Percentiles rank a stretch among this genome's conserved stretches.
These are phyloP conservation scores for Drosophila cognata DNA, from an alignment of 2,888 invertebrate genomes.

Conservation along the genomic window DNA sequence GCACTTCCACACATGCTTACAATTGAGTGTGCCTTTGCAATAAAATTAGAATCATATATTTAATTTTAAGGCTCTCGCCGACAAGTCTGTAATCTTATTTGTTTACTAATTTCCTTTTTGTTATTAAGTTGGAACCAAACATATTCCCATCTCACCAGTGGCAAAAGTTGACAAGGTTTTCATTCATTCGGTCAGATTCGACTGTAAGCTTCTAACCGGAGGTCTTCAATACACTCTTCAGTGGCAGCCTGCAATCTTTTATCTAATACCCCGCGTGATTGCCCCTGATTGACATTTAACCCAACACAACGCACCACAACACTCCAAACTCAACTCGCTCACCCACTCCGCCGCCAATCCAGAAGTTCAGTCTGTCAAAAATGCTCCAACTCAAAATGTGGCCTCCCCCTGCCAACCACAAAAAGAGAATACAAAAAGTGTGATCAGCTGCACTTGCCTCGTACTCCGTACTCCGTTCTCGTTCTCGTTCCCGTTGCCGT, in stretches of 20 bases:
- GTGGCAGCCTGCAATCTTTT: neutral
- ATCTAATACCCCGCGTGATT: slow-evolving; percentile 27
- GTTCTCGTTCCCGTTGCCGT: slow-evolving; percentile 9
- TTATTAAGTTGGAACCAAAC: neutral
- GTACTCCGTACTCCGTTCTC: slow-evolving; percentile 14
- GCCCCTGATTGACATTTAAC: slow-evolving; percentile 70
- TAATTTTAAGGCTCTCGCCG: neutral
- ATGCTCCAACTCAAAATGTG: slow-evolving; percentile 38
- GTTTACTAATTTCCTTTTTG: neutral
- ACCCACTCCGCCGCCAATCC: slow-evolving; percentile 2
- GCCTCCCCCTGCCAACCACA: neutral
- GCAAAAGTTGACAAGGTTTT: neutral
- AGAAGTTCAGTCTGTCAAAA: slow-evolving; percentile 70
- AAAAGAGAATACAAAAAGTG: slow-evolving; percentile 48
- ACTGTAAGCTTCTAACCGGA: too few relatives aligned
- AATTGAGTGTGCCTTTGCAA: neutral
- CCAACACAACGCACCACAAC: slow-evolving; percentile 25
- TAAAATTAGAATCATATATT: neutral
- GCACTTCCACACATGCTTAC: neutral
- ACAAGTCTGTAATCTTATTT: neutral
- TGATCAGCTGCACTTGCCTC: slow-evolving; percentile 80
- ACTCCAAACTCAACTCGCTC: slow-evolving; percentile 2
- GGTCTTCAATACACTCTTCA: neutral
- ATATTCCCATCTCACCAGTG: neutral
- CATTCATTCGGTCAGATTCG: neutral